Base-by-base conservation (phyloP, 37 sponge, comb jelly and placozoan genomes). In the Sycon ciliatum region DNA sequence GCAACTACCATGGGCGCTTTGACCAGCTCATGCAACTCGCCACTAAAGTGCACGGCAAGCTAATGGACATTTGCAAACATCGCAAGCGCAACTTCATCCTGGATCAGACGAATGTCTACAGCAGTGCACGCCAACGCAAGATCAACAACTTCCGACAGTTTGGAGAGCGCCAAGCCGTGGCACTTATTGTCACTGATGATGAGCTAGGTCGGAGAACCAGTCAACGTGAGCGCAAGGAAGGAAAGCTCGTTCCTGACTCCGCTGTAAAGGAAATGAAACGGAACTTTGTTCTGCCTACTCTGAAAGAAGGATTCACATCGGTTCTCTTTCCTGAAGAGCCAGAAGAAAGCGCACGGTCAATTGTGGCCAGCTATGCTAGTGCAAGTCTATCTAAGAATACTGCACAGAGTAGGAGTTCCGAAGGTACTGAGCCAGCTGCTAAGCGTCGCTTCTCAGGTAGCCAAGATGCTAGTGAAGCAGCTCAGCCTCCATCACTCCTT, bases 41-140 rank as follows among this genome's bases (percentile, higher is more conserved):
- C 46, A 86, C 80, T 3, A 72, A 78, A 1, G 63, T 87, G 22
- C 76, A 87, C 29, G 80, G 78, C 64, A 71, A 46, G n/a, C 70
- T 87, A 58, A 76, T 87, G 42, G 68, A 87, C 1, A 36, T 92
- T 20, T 89, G 82, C 13, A 39, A 74, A 22, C 74, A 69, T 34
- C 71, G 42, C 28, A 62, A 52, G 0, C 38, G 89, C 39, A 92
- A 92, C 70, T 87, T 82, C 71, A 92, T 92, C 68, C 76, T 92
- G 24, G 93, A 92, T 68, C 72, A 88, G 89, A 84, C 82, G 5
- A 92, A 92, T 68, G 85, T 92, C 37, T 92, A 92, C 16, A 73
- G 63, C 46, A 60, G 56, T 42, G 84, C 95, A 13, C 87, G 83
- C 54, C 18, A 42, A 16, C 56, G 79, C 2, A 86, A 89, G 62